phyloP scores from a whole-genome alignment of 2,888 invertebrate genomes.

The Cephonodes hylas region DNA sequence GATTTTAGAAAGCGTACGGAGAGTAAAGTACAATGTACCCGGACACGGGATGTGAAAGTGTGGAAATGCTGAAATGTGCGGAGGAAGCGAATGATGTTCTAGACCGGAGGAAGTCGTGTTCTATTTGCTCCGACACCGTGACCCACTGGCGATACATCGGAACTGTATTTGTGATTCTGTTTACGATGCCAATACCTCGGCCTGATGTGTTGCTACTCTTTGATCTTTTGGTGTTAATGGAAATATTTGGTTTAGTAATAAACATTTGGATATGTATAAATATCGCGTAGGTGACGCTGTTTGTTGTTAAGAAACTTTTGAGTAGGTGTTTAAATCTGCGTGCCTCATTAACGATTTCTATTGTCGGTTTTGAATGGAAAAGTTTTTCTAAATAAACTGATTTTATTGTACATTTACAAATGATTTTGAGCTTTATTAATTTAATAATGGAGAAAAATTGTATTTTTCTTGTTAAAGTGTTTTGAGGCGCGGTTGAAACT shows the following conservation, averaged over 20 bases:
- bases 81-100: background rate
- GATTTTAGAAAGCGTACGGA: background rate
- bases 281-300: background rate
- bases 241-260: background rate
- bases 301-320: no score
- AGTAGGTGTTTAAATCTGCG: background rate
- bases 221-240: background rate
- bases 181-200: background rate
- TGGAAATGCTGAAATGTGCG: background rate
- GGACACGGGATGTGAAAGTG: background rate
- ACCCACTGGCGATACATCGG: background rate
- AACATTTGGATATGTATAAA: background rate
- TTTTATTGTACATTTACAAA: no score
- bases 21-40: background rate
- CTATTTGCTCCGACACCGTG: background rate
- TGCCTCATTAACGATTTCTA: background rate
- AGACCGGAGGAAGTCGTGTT: background rate
- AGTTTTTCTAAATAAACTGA: no score
- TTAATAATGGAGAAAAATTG: no score
- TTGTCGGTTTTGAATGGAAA: no score
- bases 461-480: no score
- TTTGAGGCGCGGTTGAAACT: no score
- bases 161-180: background rate
- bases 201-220: background rate
- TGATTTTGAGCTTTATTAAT: no score